A percentile compares a stretch with the other conserved stretches of the same genome.
phyloP scores from a whole-genome alignment of 2,888 invertebrate species.

The Drosophila barbarae region DNA sequence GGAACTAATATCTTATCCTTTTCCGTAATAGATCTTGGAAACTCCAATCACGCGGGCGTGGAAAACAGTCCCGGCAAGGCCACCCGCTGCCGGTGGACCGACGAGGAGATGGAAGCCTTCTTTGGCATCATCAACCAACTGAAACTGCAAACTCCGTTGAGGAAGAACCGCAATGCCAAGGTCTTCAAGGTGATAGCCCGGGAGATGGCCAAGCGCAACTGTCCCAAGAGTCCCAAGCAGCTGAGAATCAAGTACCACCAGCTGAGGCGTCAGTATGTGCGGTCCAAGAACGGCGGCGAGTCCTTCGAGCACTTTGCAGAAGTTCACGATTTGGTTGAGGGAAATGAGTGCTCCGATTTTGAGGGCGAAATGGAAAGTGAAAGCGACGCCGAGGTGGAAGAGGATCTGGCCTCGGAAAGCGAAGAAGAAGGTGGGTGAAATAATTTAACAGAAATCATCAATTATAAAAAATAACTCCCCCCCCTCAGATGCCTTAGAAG shows the following conservation, averaged over 20 bases:
- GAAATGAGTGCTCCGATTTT: conserved; percentile 13
- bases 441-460: background rate
- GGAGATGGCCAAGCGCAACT: conserved; percentile 46
- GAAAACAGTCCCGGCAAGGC: conserved; percentile 2
- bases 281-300: conserved; percentile 32
- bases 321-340: conserved; percentile 42
- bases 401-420: conserved; percentile 31
- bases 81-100: conserved; percentile 46
- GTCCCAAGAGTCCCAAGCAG: conserved; percentile 50
- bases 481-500: conserved; percentile 35
- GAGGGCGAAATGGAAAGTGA: conserved; percentile 29
- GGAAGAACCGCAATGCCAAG: conserved; percentile 46
- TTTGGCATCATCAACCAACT: conserved; percentile 38
- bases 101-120: conserved; percentile 49
- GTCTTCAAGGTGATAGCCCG: conserved; percentile 51
- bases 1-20: background rate
- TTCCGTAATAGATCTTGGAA: conserved; percentile 3
- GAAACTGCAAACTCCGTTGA: conserved; percentile 48
- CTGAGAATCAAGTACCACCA: conserved; percentile 51
- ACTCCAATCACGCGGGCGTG: background rate
- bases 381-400: conserved; percentile 26
- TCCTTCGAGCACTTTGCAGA: conserved; percentile 46
- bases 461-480: too few species aligned
- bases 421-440: conserved; percentile 49
- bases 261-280: conserved; percentile 45